Percentiles rank a stretch among this genome's conserved stretches.
Conservation (phyloP, 1,140 invertebrate species). For the Trachelipus rathkii region DNA sequence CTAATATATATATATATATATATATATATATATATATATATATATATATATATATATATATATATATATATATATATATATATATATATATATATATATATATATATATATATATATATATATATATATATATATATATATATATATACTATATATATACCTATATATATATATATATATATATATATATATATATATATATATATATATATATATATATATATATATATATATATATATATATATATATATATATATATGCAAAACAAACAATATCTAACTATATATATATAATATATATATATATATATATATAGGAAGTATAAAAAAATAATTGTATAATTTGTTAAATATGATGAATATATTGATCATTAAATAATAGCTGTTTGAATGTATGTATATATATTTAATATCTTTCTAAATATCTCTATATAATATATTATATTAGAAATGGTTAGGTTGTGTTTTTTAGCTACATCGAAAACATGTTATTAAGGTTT, state of each 20-base stretch:
- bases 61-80: conserved; percentile 11
- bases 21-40: neutral
- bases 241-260: neutral
- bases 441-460: too few species aligned
- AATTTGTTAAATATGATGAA: too few species aligned
- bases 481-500: too few species aligned
- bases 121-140: conserved; percentile 20
- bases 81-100: conserved; percentile 12
- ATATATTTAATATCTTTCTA: too few species aligned
- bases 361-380: too few species aligned
- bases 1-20: neutral
- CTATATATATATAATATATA: too few species aligned
- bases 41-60: conserved; percentile 1
- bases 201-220: conserved; percentile 16
- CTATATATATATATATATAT: conserved; percentile 6
- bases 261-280: too few species aligned
- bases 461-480: too few species aligned
- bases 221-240: conserved; percentile 12
- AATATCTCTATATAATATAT: too few species aligned
- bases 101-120: conserved; percentile 13
- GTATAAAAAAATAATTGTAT: too few species aligned
- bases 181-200: conserved; percentile 17
- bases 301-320: too few species aligned
- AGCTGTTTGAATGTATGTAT: too few species aligned
- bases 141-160: neutral